Evolutionary conservation across 2,888 invertebrate species (phyloP).

Genomic region (Macrostomum cliftonense): DNA sequence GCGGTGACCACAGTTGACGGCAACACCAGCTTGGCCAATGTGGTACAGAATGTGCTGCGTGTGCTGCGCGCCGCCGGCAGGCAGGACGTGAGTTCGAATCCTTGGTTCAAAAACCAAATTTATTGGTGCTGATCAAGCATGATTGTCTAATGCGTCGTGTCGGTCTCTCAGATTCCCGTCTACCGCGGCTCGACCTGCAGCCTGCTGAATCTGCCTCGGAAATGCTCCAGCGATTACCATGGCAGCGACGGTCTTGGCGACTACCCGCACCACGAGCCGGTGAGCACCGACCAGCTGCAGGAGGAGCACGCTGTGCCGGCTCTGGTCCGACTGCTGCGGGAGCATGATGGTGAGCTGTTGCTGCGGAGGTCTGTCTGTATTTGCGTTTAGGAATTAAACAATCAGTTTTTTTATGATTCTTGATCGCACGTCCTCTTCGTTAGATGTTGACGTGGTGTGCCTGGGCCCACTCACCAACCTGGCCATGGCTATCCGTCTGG

Average conservation of each 20-base stretch:
- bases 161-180: constrained; percentile 39
- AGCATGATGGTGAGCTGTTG: constrained; percentile 31
- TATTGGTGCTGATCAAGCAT: too few species aligned
- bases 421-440: constrained; percentile 14
- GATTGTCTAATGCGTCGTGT: not conserved
- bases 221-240: constrained; percentile 31
- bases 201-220: constrained; percentile 16
- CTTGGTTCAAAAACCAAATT: too few species aligned
- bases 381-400: not conserved
- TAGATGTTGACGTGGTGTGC: constrained; percentile 33
- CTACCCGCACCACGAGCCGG: constrained; percentile 37
- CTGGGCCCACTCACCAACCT: constrained; percentile 58
- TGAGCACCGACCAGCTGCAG: constrained; percentile 31
- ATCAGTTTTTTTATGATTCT: too few species aligned
- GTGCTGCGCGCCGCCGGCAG: constrained; percentile 18
- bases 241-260: constrained; percentile 57
- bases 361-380: not conserved
- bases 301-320: constrained; percentile 46
- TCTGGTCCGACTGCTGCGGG: constrained; percentile 45
- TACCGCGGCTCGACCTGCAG: constrained; percentile 36
- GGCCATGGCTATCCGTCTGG: constrained; percentile 53
- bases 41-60: constrained; percentile 20
- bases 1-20: constrained; percentile 51
- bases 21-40: constrained; percentile 19
- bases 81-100: constrained; percentile 18